Base-by-base conservation (phyloP, 2,888 invertebrate species). In the Sminthurides aquaticus region DNA sequence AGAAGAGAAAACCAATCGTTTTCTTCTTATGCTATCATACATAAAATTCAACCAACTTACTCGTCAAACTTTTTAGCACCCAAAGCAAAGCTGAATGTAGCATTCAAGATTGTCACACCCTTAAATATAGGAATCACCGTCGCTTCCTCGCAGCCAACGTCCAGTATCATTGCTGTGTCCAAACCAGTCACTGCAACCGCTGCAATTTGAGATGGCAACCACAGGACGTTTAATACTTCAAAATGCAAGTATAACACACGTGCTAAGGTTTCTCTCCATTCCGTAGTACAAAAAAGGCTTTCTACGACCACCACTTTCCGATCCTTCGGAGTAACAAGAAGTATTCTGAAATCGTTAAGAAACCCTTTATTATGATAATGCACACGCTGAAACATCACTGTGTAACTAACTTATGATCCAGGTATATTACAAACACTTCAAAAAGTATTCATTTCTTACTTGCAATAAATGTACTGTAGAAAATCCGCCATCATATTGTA, bases 291-390 rank as follows among this genome's bases (percentile, higher is more conserved):
- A 24, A 97, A 83, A 15, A 95, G 81, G 2, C 92, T 94, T 79
- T 98, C 98, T 24, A 97, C 87, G 29, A 98, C 83, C 3, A 98
- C 88, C 43, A 98, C 87, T 77, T 91, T 88, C 25, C 94, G 84
- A 76, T 94, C 96, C 79, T 96, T 95, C 0, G 97, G 95, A 77
- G 91, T 96, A 56, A 94, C 88, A 57, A 95, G 82, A 29, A 93
- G 84, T 78, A 93, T 87, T 75, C 94, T 94, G 76, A 43, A 78
- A 75, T 63, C 62, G 62, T 52, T 43, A 52, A 57, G 52, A 62
- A 49, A 29, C 20, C 29, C 3, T 52, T 24, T 49, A 24, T 2
- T 1, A 59, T 22, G 3, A 48, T 55, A 59, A 54, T 54, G 24
- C 52, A 55, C 25, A 27, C 24, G n/a, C 3, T 22, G 5, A 3